phyloP scores from a whole-genome alignment of 2,888 invertebrate species.

The Drosophila picticornis region DNA sequence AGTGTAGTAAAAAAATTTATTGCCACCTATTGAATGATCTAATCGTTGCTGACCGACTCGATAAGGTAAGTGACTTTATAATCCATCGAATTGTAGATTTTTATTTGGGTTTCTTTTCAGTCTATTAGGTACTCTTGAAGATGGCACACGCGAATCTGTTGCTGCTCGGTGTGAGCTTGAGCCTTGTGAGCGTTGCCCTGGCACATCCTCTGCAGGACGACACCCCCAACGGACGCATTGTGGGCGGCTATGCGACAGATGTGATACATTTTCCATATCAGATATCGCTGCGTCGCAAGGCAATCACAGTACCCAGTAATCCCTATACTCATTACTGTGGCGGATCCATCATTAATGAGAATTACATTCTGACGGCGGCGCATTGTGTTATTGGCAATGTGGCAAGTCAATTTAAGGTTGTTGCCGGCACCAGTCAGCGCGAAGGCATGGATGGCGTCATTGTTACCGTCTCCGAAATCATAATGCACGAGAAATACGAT shows the following conservation, averaged over 20 bases:
- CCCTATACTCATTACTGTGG: constrained; percentile 76
- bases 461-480: constrained; percentile 85
- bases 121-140: constrained; percentile 26
- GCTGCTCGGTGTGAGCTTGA: constrained; percentile 32
- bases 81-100: constrained; percentile 7
- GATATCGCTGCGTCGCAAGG: constrained; percentile 74
- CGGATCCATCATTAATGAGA: constrained; percentile 66
- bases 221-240: constrained; percentile 69
- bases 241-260: constrained; percentile 71
- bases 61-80: constrained; percentile 38
- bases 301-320: constrained; percentile 36
- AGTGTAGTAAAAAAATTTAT: background rate
- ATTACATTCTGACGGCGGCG: constrained; percentile 77
- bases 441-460: constrained; percentile 85
- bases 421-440: constrained; percentile 86
- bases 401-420: constrained; percentile 79
- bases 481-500: constrained; percentile 86
- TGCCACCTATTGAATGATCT: constrained; percentile 14
- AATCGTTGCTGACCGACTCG: constrained; percentile 38
- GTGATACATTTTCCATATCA: constrained; percentile 75
- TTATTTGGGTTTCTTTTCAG: constrained; percentile 28
- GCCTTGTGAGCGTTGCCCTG: background rate
- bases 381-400: constrained; percentile 71
- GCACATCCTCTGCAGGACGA: constrained; percentile 48
- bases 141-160: constrained; percentile 50